phyloP scores from a whole-genome alignment of 2,888 invertebrate genomes.

The Lasioglossum leucozonium region DNA sequence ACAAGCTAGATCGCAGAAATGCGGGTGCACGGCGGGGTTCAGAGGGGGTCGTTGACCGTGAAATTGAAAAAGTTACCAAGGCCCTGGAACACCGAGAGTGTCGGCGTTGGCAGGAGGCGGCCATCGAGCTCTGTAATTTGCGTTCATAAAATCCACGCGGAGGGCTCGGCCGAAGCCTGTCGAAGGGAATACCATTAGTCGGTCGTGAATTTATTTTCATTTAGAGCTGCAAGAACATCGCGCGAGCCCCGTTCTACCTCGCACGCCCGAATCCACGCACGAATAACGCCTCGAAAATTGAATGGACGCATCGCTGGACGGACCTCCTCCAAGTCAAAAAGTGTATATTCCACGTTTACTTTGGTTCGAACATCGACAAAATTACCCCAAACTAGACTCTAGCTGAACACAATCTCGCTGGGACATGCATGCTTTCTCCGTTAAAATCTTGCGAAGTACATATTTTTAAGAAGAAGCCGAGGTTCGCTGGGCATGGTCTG shows the following conservation, averaged over 20 bases:
- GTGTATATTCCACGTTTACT: too few species aligned
- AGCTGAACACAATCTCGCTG: not conserved
- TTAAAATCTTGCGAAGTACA: too few species aligned
- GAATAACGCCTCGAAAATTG: constrained; percentile 33
- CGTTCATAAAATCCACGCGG: constrained; percentile 81
- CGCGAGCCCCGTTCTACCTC: constrained; percentile 41
- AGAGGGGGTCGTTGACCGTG: constrained; percentile 61
- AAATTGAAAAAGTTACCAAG: constrained; percentile 77
- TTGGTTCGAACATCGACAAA: too few species aligned
- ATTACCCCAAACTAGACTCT: not conserved
- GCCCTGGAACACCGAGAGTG: constrained; percentile 74
- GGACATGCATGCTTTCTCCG: too few species aligned
- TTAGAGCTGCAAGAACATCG: constrained; percentile 82
- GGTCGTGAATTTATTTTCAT: constrained; percentile 82
- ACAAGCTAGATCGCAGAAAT: constrained; percentile 11
- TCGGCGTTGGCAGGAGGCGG: constrained; percentile 81
- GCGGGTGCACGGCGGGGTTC: not conserved
- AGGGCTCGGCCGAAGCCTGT: constrained; percentile 67
- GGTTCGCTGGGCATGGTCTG: not conserved
- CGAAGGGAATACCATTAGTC: constrained; percentile 74
- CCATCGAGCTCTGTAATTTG: constrained; percentile 83
- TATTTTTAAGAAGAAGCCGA: not conserved
- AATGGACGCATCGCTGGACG: too few species aligned
- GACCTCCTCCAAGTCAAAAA: too few species aligned
- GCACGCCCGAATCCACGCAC: constrained; percentile 21